phyloP scores from a whole-genome alignment of 2,797 vertebrate species.

The Sebastes miniatus region DNA sequence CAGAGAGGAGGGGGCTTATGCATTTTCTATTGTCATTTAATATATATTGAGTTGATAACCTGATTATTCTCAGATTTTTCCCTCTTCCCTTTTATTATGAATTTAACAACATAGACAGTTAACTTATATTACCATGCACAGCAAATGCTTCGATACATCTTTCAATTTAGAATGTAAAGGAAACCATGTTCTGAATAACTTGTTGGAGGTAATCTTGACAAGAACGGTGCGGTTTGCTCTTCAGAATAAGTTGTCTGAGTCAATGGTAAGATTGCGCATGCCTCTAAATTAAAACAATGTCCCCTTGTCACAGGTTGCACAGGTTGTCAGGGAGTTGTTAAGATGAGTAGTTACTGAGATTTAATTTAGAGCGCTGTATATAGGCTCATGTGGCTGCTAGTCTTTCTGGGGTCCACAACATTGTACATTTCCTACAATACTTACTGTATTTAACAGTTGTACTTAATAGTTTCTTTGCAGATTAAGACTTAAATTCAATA shows the following conservation, averaged over 20 bases:
- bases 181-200: not conserved
- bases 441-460: not conserved
- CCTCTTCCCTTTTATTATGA: no score
- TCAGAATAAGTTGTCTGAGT: not conserved
- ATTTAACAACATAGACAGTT: not conserved
- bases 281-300: not conserved
- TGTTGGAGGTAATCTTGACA: not conserved
- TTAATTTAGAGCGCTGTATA: not conserved
- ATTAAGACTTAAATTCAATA: not conserved
- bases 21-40: not conserved
- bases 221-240: not conserved
- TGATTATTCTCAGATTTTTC: not conserved
- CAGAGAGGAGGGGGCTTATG: not conserved
- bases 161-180: not conserved
- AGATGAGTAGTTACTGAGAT: not conserved
- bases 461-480: not conserved
- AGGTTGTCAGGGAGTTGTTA: not conserved
- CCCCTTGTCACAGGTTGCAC: not conserved
- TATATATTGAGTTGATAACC: not conserved
- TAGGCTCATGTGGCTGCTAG: not conserved
- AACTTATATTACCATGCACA: not conserved
- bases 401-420: not conserved
- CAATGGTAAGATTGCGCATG: not conserved
- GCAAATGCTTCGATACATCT: not conserved
- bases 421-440: not conserved